phyloP scores from a whole-genome alignment of 2,113 vertebrate genomes.

The Calcarius ornatus region DNA sequence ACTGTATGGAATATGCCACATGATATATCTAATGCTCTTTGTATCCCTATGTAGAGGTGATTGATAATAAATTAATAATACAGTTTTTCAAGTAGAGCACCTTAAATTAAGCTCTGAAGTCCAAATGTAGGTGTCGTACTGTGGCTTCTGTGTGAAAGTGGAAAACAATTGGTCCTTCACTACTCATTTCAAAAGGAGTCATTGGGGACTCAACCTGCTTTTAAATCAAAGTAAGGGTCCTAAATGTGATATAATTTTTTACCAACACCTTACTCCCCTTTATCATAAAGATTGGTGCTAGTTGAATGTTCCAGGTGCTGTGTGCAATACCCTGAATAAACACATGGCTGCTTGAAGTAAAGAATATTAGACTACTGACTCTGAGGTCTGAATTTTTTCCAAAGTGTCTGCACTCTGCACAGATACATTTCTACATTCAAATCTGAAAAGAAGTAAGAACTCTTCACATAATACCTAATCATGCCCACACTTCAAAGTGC shows the following conservation, averaged over 20 bases:
- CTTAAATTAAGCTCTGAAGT: neutral
- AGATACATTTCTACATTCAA: neutral
- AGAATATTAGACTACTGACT: neutral
- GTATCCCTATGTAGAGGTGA: neutral
- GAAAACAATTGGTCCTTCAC: neutral
- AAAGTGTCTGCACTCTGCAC: neutral
- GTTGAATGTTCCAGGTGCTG: neutral
- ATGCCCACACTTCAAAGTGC: neutral
- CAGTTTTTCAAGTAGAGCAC: neutral
- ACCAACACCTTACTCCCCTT: neutral
- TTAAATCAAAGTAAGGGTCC: neutral
- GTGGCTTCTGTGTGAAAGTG: neutral
- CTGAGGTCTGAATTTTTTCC: neutral
- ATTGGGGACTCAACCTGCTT: neutral
- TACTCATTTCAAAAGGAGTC: neutral
- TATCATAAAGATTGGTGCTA: neutral
- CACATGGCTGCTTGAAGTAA: neutral
- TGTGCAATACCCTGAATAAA: neutral
- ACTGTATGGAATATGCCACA: neutral
- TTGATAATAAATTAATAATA: neutral
- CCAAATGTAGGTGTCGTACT: neutral
- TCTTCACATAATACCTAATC: neutral
- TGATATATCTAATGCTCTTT: neutral
- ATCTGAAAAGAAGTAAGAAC: neutral
- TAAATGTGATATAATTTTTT: neutral